Conservation (phyloP, 2,888 invertebrate species). For the Lapara coniferarum region DNA sequence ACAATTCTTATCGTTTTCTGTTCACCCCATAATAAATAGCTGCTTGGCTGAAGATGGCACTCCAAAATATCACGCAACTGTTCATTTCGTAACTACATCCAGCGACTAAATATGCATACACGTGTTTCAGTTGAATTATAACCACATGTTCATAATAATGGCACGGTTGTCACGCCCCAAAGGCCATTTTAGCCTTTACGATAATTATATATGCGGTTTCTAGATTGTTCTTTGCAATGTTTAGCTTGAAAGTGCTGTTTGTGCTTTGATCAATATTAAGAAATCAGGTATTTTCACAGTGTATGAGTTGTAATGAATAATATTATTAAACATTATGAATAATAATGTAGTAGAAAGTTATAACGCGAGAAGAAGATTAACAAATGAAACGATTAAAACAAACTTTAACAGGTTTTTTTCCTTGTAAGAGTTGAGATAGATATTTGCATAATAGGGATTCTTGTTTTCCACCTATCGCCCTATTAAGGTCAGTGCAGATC, state of each 20-base stretch:
- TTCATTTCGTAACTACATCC: slow-evolving; percentile 15
- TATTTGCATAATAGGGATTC: not conserved
- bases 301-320: too few relatives aligned
- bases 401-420: not conserved
- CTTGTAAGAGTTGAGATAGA: not conserved
- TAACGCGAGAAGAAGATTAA: not conserved
- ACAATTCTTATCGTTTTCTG: not conserved
- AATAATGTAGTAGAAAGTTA: not conserved
- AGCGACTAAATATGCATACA: slow-evolving; percentile 1
- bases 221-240: slow-evolving; percentile 1
- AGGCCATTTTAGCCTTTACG: slow-evolving; percentile 16
- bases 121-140: slow-evolving; percentile 17
- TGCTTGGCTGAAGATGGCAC: slow-evolving; percentile 3
- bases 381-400: slow-evolving; percentile 13
- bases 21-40: not conserved
- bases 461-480: not conserved
- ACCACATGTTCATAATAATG: slow-evolving; percentile 18
- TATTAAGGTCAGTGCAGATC: not conserved
- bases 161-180: slow-evolving; percentile 15
- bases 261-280: not conserved
- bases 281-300: not conserved
- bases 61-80: slow-evolving; percentile 8
- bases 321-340: not conserved
- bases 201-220: slow-evolving; percentile 4
- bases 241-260: not conserved